Base-by-base conservation (phyloP, 2,888 invertebrate species). In the Cataglyphis rosenhaueri region DNA sequence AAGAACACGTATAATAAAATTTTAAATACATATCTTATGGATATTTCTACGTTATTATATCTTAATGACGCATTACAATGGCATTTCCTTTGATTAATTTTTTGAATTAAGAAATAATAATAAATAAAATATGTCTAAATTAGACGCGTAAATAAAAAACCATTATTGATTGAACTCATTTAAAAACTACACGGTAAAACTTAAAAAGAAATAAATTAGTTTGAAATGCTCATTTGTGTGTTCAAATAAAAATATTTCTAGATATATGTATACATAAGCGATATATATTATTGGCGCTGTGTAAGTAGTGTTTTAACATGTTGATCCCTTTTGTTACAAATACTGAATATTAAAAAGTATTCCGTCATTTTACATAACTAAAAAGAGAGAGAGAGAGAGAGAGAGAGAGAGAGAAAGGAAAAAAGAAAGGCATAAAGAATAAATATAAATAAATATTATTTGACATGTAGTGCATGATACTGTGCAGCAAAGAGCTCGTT, bases 401-500 rank as follows among this genome's bases (percentile, higher is more conserved):
- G 35, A 64, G 32, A 35, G 6, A 35, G 2, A 64, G 3, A 18
- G 18, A 25, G 6, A 18, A 5, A 25, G 15, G 18, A 10, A 12
- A 18, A 52, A 18, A 32, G n/a, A 35, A 32, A 8, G 55, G 10
- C 35, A 38, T 66, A n/a, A 32, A 48, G 9, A 68, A 89, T 87
- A 90, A 88, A 87, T 87, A 89, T 89, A 88, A 88, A 91, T 90
- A 89, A 90, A 91, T 89, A 90, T 91, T 87, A 90, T 91, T 92
- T 83, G 87, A 76, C 79, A 86, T 62, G 79, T 76, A 75, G 74
- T 64, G 64, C 64, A 75, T 84, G 74, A 84, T 84, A 79, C 79
- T 81, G 87, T 59, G 79, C 71, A 71, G 86, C 82, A 74, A 83
- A 74, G 85, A 81, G 87, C 90, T 93, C 92, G 90, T 93, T 93